Evolutionary conservation across 2,888 invertebrate species (phyloP), one percentile per base, ranked within the genome.

Genomic region (Cheiracanthium punctorium): DNA sequence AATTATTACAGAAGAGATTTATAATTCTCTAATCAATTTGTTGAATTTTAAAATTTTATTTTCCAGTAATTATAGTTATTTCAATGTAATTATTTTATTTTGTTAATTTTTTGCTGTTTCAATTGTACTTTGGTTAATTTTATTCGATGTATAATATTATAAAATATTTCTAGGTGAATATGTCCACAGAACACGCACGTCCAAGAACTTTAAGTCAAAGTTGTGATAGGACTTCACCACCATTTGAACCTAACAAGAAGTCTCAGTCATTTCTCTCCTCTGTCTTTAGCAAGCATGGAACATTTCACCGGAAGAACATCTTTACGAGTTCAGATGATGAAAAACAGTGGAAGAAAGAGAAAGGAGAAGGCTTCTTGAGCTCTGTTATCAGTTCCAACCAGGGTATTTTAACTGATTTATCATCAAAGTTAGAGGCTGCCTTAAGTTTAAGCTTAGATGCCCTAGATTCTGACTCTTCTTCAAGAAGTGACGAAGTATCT

Each of bases 381-480:
- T 91, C 91, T 8, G 90, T 91, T 81, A 90, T 90, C 29, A 90
- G 90, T 14, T 91, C 90, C 85, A 91, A 91, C 79, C 90, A 91
- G 88, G 91, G 91, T 20, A 82, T 91, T 33, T 89, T 91, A 73
- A 91, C 88, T 77, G 91, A 91, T 86, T 87, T 91, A 30, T 91
- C 91, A 10, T 90, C 90, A 12, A 91, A 91, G 86, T 88, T 91
- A 67, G 91, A 91, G 79, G 89, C 90, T 29, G 90, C 90, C 24
- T 82, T 90, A 14, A 90, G 82, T 70, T 74, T 89, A 33, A 89
- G 88, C 71, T 79, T 87, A 17, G 89, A 89, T 48, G 77, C 76
- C n/a, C 12, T 80, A 14, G 88, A 88, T 52, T 88, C 89, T 0
- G 84, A 89, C 20, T 80, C 88, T 1, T 86, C 85, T 1, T 79